Evolutionary conservation across 2,113 vertebrate species (phyloP), one percentile per base, ranked within the genome.

Genomic region (Brienomyrus brachyistius): DNA sequence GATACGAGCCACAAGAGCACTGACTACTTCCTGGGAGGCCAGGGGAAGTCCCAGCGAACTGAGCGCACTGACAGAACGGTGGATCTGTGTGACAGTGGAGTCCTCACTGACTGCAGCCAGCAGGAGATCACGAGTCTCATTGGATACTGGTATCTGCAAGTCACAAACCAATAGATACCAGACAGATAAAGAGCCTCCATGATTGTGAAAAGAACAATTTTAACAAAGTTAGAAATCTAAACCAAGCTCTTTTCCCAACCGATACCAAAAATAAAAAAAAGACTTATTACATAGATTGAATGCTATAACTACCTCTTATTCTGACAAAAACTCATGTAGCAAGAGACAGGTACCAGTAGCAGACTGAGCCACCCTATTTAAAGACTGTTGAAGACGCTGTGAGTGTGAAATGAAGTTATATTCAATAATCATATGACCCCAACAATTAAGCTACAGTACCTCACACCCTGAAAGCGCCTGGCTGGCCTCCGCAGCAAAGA

Each of bases 91-190:
- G 91, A 98, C 91, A 0, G 97, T 96, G 0, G 98, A 99, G 91
- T 99, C 98, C 93, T 99, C 98, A 2, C 98, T 99, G 54, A 99
- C 96, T 4, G 97, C 96, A 40, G 97, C 98, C 93, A 98, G 95
- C 5, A 99, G 97, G 89, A 98, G 95, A 91, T 99, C 98, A 43
- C 97, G 96, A 19, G 98, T 99, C 94, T 99, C 98, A 48, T 99
- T 99, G 47, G 97, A 98, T 91, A 99, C 93, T 1, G 95, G 95
- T 84, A 99, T 97, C 98, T 99, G 92, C 88, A 91, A 89, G 31
- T 92, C 62, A 94, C 2, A 90, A 47, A 59, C 27, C 50, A 85
- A 11, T 13, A 35, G 66, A 27, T 6, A 35, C 0, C 23, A 56
- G 5, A 56, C 21, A 23, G 21, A 27, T 10, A 23, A 66, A 66